Conservation (phyloP, 2,888 invertebrate species). For the Scaeva pyrastri region DNA sequence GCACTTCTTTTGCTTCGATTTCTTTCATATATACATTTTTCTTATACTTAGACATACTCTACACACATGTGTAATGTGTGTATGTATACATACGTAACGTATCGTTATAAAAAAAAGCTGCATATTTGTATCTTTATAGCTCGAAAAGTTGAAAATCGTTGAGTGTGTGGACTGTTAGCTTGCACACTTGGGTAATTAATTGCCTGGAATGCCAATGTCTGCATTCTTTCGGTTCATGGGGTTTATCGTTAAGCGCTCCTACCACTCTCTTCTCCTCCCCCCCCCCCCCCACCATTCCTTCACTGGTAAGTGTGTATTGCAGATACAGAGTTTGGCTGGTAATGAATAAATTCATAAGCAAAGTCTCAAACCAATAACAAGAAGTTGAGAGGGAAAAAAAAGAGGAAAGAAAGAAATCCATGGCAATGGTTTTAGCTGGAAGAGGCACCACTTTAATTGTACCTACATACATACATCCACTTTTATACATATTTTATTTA, state of each 20-base stretch:
- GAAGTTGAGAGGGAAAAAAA: constrained; percentile 6
- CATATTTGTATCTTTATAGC: background rate
- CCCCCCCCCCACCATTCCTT: too few relatives aligned
- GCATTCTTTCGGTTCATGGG: constrained; percentile 67
- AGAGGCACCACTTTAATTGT: constrained; percentile 25
- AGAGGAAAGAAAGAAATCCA: constrained; percentile 44
- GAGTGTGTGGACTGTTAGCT: constrained; percentile 64
- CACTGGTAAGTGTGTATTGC: too few relatives aligned
- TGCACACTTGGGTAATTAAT: constrained; percentile 73
- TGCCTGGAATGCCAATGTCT: constrained; percentile 69
- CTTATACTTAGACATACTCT: too few relatives aligned
- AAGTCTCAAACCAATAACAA: constrained; percentile 31
- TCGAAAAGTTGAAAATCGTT: constrained; percentile 37
- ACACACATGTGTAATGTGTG: too few relatives aligned
- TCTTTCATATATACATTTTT: background rate
- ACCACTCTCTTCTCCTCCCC: constrained; percentile 1
- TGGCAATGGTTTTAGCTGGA: constrained; percentile 54
- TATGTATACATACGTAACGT: too few relatives aligned
- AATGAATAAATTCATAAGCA: constrained; percentile 69
- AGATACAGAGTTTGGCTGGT: constrained; percentile 18
- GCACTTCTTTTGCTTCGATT: constrained; percentile 55
- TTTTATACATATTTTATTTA: too few relatives aligned
- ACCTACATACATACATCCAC: background rate
- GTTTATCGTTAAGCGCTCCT: constrained; percentile 24
- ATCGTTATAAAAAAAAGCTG: background rate